Conservation (phyloP, 64 coral and sea anemone genomes). For the Montipora cactus region DNA sequence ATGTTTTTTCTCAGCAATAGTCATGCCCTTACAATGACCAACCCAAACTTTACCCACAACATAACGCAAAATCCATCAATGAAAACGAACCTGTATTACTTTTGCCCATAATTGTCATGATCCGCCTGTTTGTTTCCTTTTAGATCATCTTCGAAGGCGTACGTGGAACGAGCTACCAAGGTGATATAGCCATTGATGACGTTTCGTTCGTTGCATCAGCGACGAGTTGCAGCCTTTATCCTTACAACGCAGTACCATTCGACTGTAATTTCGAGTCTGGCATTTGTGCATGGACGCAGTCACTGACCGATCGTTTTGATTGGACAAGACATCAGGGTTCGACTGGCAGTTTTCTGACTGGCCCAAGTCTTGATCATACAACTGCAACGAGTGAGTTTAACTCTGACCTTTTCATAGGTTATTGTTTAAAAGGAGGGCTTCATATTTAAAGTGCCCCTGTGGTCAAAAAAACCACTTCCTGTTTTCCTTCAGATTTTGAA, state of each 20-base stretch:
- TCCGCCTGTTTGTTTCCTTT: not conserved
- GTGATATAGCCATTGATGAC: slow-evolving; percentile 92
- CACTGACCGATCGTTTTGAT: slow-evolving; percentile 69
- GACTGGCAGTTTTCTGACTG: slow-evolving; percentile 80
- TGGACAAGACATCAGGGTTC: slow-evolving; percentile 90
- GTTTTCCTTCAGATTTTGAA: too few species aligned
- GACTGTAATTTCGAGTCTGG: slow-evolving; percentile 94
- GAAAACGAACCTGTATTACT: too few species aligned
- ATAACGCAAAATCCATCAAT: not conserved
- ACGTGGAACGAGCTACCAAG: slow-evolving; percentile 76
- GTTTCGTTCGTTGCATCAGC: slow-evolving; percentile 64
- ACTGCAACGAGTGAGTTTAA: slow-evolving; percentile 71
- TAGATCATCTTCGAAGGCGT: slow-evolving; percentile 89
- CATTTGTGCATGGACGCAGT: slow-evolving; percentile 73
- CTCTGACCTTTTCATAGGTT: not conserved
- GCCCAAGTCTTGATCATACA: slow-evolving; percentile 85
- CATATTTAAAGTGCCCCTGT: too few species aligned
- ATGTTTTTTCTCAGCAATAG: too few species aligned
- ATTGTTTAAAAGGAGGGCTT: too few species aligned
- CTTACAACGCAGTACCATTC: slow-evolving; percentile 75
- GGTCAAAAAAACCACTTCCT: too few species aligned
- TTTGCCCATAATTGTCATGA: too few species aligned
- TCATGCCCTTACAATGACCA: not conserved
- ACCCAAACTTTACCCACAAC: not conserved
- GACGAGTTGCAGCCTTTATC: slow-evolving; percentile 51